A percentile compares a stretch with the other conserved stretches of the same genome.
phyloP scores from a whole-genome alignment of 2,113 vertebrate genomes.

The Tapirus terrestris region DNA sequence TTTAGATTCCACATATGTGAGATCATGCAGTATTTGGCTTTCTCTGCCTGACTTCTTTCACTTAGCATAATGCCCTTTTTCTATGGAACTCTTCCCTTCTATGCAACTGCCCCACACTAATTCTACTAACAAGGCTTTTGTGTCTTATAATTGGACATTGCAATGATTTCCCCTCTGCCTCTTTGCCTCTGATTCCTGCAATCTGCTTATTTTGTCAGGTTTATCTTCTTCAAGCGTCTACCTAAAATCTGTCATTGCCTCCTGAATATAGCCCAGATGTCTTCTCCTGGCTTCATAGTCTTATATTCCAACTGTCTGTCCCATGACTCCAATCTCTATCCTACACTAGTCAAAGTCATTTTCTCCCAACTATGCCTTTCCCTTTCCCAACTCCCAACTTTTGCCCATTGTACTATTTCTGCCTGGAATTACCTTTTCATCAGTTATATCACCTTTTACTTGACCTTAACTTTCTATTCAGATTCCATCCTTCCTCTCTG shows the following conservation, averaged over 20 bases:
- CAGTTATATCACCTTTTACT: not conserved
- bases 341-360: not conserved
- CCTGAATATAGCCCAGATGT: not conserved
- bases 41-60: not conserved
- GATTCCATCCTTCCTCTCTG: not conserved
- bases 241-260: not conserved
- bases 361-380: not conserved
- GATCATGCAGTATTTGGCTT: not conserved
- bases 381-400: not conserved
- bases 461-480: not conserved
- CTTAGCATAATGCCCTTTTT: not conserved
- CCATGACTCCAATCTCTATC: not conserved
- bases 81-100: not conserved
- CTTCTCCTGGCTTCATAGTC: not conserved
- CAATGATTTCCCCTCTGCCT: not conserved
- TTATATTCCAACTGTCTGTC: not conserved
- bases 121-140: not conserved
- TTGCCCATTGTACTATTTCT: not conserved
- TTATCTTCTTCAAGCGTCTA: not conserved
- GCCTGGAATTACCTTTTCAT: constrained; percentile 6
- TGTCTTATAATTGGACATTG: not conserved
- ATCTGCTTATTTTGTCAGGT: not conserved
- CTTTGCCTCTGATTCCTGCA: not conserved
- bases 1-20: not conserved
- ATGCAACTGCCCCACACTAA: not conserved